Evolutionary conservation across 1,140 invertebrate genomes (phyloP).

Genomic region (Goniozus legneri): DNA sequence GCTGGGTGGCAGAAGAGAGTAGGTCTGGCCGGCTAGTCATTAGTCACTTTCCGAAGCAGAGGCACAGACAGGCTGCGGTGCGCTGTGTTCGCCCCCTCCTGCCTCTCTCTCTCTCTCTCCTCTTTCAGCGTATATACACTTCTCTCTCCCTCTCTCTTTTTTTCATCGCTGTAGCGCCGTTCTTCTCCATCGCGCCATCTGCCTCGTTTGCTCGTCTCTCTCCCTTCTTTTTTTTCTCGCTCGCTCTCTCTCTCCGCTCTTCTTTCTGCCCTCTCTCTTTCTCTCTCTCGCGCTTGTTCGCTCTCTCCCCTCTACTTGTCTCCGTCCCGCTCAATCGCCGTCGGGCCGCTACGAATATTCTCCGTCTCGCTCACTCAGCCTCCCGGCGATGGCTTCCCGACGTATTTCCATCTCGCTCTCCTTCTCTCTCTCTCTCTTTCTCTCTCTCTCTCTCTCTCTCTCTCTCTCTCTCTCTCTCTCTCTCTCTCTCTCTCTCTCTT

Average conservation of each 20-base stretch:
- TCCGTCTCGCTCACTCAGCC: slow-evolving; percentile 27
- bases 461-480: slow-evolving; percentile 8
- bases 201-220: slow-evolving; percentile 7
- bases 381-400: slow-evolving; percentile 26
- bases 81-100: slow-evolving; percentile 28
- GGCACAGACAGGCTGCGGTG: slow-evolving; percentile 51
- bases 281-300: slow-evolving; percentile 42
- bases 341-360: slow-evolving; percentile 26
- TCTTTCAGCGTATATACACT: neutral
- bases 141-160: too few relatives aligned
- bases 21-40: slow-evolving; percentile 51
- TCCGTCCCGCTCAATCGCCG: slow-evolving; percentile 36
- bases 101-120: slow-evolving; percentile 6
- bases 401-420: slow-evolving; percentile 22
- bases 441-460: slow-evolving; percentile 10
- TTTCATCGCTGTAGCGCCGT: neutral
- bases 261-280: slow-evolving; percentile 17
- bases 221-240: slow-evolving; percentile 15
- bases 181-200: neutral
- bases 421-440: slow-evolving; percentile 25
- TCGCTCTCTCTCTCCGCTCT: slow-evolving; percentile 16
- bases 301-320: slow-evolving; percentile 22
- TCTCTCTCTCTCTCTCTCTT: slow-evolving; percentile 6
- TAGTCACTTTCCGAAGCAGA: slow-evolving; percentile 56
- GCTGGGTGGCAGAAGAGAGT: slow-evolving; percentile 44